phyloP scores from a whole-genome alignment of 2,113 vertebrate species.

The Oryzias curvinotus region DNA sequence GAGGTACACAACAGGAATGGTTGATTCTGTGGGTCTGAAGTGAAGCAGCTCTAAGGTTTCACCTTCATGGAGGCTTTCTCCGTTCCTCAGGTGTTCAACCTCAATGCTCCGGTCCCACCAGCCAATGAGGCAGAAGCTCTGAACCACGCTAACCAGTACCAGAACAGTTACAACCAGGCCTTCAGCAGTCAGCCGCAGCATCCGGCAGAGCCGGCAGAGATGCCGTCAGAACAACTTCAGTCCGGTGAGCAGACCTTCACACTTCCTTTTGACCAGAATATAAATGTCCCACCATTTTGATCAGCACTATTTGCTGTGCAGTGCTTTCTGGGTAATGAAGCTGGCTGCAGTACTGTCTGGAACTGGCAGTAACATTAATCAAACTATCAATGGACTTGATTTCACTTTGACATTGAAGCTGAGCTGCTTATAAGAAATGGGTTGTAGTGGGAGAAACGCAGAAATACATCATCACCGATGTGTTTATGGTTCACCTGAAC shows the following conservation, averaged over 20 bases:
- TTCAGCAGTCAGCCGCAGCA: slow-evolving; percentile 87
- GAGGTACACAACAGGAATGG: too few relatives aligned
- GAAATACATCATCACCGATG: too few relatives aligned
- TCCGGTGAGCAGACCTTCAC: slow-evolving; percentile 78
- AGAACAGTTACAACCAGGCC: slow-evolving; percentile 90
- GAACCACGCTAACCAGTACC: slow-evolving; percentile 92
- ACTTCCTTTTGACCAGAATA: background rate
- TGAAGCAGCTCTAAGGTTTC: slow-evolving; percentile 30
- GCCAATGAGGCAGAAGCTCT: slow-evolving; percentile 91
- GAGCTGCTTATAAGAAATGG: too few relatives aligned
- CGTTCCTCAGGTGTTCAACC: slow-evolving; percentile 90
- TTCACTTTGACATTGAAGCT: too few relatives aligned
- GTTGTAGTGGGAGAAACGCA: too few relatives aligned
- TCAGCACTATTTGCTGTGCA: background rate
- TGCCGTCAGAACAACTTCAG: slow-evolving; percentile 92
- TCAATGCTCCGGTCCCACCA: slow-evolving; percentile 96
- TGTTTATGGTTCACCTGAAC: too few relatives aligned
- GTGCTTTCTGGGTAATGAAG: too few relatives aligned
- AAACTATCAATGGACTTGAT: too few relatives aligned
- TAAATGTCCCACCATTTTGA: background rate
- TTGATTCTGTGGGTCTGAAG: too few relatives aligned
- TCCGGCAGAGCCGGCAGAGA: slow-evolving; percentile 90
- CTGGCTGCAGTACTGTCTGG: too few relatives aligned
- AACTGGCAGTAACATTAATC: too few relatives aligned
- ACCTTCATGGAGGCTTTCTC: slow-evolving; percentile 47